A percentile compares a stretch with the other conserved stretches of the same genome.
Evolutionary conservation across 2,113 vertebrate species (phyloP).

Genomic region (Zosterops lateralis): DNA sequence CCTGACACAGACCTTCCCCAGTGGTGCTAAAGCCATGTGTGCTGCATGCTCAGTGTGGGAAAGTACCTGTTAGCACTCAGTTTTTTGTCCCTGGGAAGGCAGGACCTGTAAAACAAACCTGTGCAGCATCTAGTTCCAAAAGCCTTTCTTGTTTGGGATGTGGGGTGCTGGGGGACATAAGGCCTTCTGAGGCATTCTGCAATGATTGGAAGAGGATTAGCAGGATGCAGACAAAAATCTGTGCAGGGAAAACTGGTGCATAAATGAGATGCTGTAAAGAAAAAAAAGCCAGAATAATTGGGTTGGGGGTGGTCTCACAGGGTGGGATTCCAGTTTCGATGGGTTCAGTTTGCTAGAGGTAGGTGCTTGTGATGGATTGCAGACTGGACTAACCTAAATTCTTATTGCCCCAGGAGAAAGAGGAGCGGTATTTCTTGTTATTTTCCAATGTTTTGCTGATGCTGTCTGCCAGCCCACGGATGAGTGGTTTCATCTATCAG

Average conservation of each 20-base stretch:
- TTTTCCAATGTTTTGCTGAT: constrained; percentile 88
- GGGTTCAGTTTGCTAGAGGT: background rate
- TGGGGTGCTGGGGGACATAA: background rate
- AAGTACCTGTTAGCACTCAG: background rate
- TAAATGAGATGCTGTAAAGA: background rate
- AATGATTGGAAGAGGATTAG: background rate
- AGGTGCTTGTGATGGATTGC: background rate
- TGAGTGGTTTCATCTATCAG: constrained; percentile 99
- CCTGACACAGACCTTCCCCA: background rate
- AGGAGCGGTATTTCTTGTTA: constrained; percentile 92
- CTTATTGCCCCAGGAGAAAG: constrained; percentile 82
- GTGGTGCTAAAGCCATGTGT: background rate
- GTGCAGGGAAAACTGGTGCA: background rate
- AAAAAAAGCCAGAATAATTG: background rate
- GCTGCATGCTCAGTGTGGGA: background rate
- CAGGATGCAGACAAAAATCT: background rate
- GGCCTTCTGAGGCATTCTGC: background rate
- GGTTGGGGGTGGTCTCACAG: background rate
- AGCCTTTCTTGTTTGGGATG: background rate
- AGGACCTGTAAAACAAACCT: background rate
- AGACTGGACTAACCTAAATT: background rate
- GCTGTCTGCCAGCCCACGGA: constrained; percentile 92
- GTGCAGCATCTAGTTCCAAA: background rate
- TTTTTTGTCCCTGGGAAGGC: background rate
- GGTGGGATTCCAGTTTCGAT: background rate